A percentile compares a stretch with the other conserved stretches of the same genome.
These are phyloP conservation scores for Physella acuta DNA, from an alignment of 1,140 invertebrate genomes.

Conservation along the genomic window DNA sequence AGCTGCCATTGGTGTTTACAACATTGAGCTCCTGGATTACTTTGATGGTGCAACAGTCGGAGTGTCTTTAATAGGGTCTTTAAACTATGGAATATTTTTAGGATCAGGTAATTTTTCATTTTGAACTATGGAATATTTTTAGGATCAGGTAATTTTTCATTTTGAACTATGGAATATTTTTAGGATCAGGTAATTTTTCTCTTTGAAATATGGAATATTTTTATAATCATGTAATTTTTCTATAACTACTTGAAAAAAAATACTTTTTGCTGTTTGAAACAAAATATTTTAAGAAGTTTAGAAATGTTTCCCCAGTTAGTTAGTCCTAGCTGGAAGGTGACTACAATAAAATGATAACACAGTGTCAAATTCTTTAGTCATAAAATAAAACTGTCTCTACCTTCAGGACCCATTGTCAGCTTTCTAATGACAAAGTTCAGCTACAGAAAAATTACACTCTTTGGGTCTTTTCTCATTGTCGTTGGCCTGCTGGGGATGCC, in stretches of 20 bases:
- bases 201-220: constrained; percentile 35
- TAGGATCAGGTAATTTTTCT: constrained; percentile 36
- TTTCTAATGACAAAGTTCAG: constrained; percentile 38
- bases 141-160: constrained; percentile 34
- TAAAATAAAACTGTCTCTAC: no score
- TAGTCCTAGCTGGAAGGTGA: neutral
- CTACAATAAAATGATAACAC: neutral
- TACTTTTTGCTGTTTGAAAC: no score
- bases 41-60: constrained; percentile 30
- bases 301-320: neutral
- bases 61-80: constrained; percentile 38
- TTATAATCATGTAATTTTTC: constrained; percentile 35
- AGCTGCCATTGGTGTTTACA: constrained; percentile 39
- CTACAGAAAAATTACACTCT: constrained; percentile 33
- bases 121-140: constrained; percentile 38
- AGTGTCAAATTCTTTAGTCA: neutral
- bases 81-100: constrained; percentile 39
- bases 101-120: constrained; percentile 34
- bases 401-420: constrained; percentile 39
- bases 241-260: no score
- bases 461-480: constrained; percentile 34
- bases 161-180: constrained; percentile 36
- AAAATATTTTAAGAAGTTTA: neutral
- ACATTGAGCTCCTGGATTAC: constrained; percentile 39
- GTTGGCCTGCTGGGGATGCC: constrained; percentile 34